phyloP scores from a whole-genome alignment of 2,797 vertebrate species.

The Bovichtus diacanthus region DNA sequence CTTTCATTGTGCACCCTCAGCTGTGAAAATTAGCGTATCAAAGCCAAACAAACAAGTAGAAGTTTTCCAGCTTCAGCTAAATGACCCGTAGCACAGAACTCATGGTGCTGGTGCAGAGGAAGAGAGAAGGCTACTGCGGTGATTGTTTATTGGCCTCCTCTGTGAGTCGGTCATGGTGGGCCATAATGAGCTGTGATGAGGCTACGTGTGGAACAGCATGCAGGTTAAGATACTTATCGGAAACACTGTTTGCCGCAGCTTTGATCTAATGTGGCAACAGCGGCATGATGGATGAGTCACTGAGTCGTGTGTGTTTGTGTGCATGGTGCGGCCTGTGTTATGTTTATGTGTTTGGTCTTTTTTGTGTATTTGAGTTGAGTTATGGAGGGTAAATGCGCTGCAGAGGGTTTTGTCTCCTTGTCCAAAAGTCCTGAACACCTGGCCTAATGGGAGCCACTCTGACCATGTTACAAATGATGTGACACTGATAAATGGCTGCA shows the following conservation, averaged over 20 bases:
- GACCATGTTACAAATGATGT: neutral
- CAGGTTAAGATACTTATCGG: constrained; percentile 58
- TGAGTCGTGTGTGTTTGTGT: constrained; percentile 9
- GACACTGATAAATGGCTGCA: neutral
- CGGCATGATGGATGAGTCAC: constrained; percentile 34
- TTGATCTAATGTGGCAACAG: constrained; percentile 31
- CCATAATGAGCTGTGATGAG: constrained; percentile 59
- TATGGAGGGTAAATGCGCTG: neutral
- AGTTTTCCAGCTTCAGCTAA: constrained; percentile 42
- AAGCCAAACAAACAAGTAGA: constrained; percentile 39
- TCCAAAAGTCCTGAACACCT: neutral
- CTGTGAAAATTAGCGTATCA: constrained; percentile 33
- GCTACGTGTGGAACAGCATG: constrained; percentile 69
- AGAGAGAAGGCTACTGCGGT: neutral
- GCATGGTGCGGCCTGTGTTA: constrained; percentile 5
- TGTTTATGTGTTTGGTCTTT: constrained; percentile 12
- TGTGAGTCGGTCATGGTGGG: constrained; percentile 18
- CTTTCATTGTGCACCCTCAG: constrained; percentile 31
- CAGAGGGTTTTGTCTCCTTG: constrained; percentile 1
- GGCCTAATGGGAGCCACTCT: neutral
- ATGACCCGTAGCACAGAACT: constrained; percentile 41
- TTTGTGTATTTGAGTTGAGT: neutral
- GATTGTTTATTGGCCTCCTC: constrained; percentile 37
- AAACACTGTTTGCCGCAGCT: constrained; percentile 23
- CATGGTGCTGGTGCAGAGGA: neutral